These are phyloP conservation scores for Camponotus fellah DNA, from an alignment of 2,888 invertebrate genomes.

Conservation along the genomic window DNA sequence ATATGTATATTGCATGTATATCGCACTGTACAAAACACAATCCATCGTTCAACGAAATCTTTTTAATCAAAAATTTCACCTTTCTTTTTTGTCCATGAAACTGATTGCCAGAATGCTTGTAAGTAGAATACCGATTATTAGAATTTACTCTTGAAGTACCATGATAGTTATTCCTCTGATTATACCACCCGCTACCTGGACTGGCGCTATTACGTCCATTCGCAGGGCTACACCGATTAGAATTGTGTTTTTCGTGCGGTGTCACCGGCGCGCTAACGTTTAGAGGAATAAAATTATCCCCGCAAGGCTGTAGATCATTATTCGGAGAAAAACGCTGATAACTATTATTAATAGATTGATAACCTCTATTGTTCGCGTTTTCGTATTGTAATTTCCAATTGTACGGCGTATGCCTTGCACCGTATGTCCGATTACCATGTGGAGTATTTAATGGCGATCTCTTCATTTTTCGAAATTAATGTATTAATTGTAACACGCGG, in stretches of 20 bases:
- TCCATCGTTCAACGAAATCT: not conserved
- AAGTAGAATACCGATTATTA: conserved; percentile 66
- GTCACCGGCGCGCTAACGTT: conserved; percentile 68
- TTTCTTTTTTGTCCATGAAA: conserved; percentile 64
- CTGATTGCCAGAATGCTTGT: conserved; percentile 63
- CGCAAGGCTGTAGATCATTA: conserved; percentile 55
- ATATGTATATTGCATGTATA: too few species aligned
- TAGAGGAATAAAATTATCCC: conserved; percentile 77
- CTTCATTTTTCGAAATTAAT: conserved; percentile 70
- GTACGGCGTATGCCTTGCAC: conserved; percentile 49
- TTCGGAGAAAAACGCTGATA: conserved; percentile 59
- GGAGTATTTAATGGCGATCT: conserved; percentile 80
- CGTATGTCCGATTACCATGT: conserved; percentile 60
- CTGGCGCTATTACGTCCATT: conserved; percentile 57
- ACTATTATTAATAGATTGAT: conserved; percentile 59
- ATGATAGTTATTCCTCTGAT: conserved; percentile 69
- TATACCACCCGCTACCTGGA: conserved; percentile 58
- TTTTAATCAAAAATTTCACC: conserved; percentile 58
- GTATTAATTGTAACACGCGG: not conserved
- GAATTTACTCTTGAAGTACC: conserved; percentile 68
- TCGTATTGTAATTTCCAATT: conserved; percentile 66
- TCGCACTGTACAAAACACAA: not conserved
- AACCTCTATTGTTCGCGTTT: conserved; percentile 68
- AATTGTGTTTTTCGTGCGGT: conserved; percentile 60
- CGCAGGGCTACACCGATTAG: conserved; percentile 66